Percentiles rank a stretch among this genome's conserved stretches.
Evolutionary conservation across 2,888 invertebrate species (phyloP).

Genomic region (Campaea margaritaria): DNA sequence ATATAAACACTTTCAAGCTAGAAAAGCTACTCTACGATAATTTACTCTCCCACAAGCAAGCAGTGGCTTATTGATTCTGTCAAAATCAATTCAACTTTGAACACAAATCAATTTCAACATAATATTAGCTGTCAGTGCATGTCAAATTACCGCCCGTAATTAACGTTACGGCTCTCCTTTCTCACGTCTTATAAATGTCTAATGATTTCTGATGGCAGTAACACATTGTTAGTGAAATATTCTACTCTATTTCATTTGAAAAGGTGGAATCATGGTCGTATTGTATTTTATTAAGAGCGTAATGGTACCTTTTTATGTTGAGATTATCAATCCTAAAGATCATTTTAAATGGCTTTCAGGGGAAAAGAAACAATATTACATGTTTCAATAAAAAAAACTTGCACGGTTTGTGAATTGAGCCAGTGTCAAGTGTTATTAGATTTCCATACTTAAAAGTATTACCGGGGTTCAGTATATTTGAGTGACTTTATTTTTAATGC

Average conservation of each 20-base stretch:
- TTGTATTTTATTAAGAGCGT: constrained; percentile 4
- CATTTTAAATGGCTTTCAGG: too few species aligned
- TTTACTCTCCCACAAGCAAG: constrained; percentile 54
- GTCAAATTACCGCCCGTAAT: constrained; percentile 81
- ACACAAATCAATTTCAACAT: constrained; percentile 83
- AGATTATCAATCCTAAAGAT: too few species aligned
- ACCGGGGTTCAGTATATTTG: too few species aligned
- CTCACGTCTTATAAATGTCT: constrained; percentile 69
- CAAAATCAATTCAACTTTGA: constrained; percentile 83
- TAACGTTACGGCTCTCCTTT: constrained; percentile 71
- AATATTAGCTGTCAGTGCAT: constrained; percentile 80
- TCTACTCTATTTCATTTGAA: constrained; percentile 32
- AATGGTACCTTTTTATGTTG: constrained; percentile 19
- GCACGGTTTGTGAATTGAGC: too few species aligned
- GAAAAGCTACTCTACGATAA: too few species aligned
- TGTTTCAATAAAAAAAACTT: too few species aligned
- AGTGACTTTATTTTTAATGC: too few species aligned
- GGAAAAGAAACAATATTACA: too few species aligned
- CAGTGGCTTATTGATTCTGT: constrained; percentile 84
- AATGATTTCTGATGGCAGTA: constrained; percentile 56
- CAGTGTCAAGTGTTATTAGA: too few species aligned
- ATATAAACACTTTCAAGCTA: too few species aligned
- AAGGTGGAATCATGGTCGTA: constrained; percentile 2
- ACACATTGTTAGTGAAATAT: constrained; percentile 56
- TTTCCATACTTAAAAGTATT: too few species aligned